Evolutionary conservation across 2,113 vertebrate species (phyloP).

Genomic region (Xiphorhynchus elegans): DNA sequence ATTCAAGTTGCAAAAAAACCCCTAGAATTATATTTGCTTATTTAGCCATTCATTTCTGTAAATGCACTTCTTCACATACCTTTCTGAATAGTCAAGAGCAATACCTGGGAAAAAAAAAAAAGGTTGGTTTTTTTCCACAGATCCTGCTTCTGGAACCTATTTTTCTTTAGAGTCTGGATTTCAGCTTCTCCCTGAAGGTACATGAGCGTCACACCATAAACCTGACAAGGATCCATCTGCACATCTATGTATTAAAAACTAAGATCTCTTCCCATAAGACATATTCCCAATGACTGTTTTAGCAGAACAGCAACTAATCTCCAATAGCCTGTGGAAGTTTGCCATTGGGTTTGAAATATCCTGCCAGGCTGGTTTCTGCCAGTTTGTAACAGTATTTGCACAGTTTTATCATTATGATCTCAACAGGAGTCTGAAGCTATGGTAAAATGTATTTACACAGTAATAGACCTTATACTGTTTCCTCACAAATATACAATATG

Average conservation of each 20-base stretch:
- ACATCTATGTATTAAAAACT: not conserved
- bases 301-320: constrained; percentile 72
- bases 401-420: constrained; percentile 70
- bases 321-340: constrained; percentile 73
- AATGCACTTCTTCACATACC: not conserved
- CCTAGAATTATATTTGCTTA: not conserved
- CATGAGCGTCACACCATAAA: not conserved
- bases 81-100: not conserved
- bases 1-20: not conserved
- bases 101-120: not conserved
- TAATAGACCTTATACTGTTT: constrained; percentile 46
- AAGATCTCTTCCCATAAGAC: not conserved
- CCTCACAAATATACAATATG: constrained; percentile 36
- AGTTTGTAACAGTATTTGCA: constrained; percentile 65
- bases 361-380: constrained; percentile 66
- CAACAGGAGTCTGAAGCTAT: constrained; percentile 65
- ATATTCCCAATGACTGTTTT: constrained; percentile 25
- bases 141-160: not conserved
- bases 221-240: not conserved
- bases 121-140: not conserved
- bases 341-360: constrained; percentile 72
- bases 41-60: not conserved
- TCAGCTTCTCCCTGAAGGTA: constrained; percentile 2
- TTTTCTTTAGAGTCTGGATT: constrained; percentile 11
- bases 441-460: constrained; percentile 64